A percentile compares a stretch with the other conserved stretches of the same genome.
Conservation (phyloP, 2,113 vertebrate genomes). For the Apteryx owenii region DNA sequence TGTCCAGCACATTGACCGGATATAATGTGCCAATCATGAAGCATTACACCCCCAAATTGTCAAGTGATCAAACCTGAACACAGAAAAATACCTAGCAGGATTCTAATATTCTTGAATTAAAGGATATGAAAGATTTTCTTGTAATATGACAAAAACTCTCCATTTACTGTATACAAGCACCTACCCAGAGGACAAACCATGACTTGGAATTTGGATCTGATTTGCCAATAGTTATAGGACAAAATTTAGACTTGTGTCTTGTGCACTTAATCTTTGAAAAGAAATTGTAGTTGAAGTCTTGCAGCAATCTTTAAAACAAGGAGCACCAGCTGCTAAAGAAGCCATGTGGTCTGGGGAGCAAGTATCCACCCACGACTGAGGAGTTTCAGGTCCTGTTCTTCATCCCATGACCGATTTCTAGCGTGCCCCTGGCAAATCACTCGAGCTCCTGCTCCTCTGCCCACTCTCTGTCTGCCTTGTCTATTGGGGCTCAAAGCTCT, state of each 20-base stretch:
- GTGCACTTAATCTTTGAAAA: background rate
- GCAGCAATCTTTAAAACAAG: background rate
- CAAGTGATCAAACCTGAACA: background rate
- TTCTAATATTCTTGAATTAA: background rate
- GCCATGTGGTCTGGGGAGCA: background rate
- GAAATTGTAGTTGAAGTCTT: background rate
- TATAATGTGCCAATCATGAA: background rate
- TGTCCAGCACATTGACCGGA: background rate
- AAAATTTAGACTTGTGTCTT: background rate
- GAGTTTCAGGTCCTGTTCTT: background rate
- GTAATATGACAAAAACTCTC: background rate
- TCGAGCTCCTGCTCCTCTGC: background rate
- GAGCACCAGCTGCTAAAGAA: background rate
- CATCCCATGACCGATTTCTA: background rate
- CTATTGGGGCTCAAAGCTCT: background rate
- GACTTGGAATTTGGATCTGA: background rate
- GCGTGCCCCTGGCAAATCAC: background rate
- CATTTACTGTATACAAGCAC: background rate
- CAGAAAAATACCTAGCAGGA: background rate
- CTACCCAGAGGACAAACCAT: background rate
- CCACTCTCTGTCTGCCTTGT: background rate
- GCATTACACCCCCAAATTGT: background rate
- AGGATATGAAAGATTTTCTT: background rate
- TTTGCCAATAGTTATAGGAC: background rate
- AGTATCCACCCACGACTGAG: fast-evolving